Evolutionary conservation across 2,797 vertebrate genomes (phyloP).

Genomic region (Sphenodon punctatus): DNA sequence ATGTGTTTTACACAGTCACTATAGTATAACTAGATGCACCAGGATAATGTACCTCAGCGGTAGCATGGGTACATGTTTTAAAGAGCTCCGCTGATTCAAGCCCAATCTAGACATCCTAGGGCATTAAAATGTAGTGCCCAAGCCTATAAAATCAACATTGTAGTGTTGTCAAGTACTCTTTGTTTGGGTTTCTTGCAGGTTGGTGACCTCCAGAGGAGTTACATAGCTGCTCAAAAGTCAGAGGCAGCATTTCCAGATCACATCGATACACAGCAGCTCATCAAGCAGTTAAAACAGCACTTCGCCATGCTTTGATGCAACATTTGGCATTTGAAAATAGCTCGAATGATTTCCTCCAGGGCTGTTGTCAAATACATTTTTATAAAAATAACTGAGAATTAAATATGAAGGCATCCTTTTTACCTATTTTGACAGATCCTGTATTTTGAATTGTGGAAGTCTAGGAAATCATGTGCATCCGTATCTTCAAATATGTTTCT

Average conservation of each 20-base stretch:
- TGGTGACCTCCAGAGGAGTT: constrained; percentile 97
- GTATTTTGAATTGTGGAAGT: neutral
- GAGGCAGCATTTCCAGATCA: constrained; percentile 92
- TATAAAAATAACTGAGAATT: neutral
- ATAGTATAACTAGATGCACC: no score
- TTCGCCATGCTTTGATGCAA: constrained; percentile 86
- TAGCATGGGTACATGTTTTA: no score
- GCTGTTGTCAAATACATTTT: neutral
- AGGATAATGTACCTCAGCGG: no score
- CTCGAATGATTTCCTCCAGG: neutral
- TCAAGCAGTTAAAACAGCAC: constrained; percentile 89
- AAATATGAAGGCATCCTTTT: neutral
- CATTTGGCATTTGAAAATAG: neutral
- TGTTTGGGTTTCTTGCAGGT: constrained; percentile 76
- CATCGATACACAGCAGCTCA: constrained; percentile 90
- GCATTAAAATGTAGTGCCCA: neutral
- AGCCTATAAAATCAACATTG: neutral
- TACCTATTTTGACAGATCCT: constrained; percentile 20
- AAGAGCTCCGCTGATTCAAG: no score
- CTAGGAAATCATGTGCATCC: neutral
- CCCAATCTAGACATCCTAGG: no score
- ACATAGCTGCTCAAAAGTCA: constrained; percentile 87
- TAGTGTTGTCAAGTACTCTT: neutral
- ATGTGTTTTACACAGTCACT: no score
- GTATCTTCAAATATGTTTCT: no score